Percentiles rank a stretch among this genome's conserved stretches.
Conservation (phyloP, 1,140 invertebrate genomes). For the Gryllus bimaculatus region DNA sequence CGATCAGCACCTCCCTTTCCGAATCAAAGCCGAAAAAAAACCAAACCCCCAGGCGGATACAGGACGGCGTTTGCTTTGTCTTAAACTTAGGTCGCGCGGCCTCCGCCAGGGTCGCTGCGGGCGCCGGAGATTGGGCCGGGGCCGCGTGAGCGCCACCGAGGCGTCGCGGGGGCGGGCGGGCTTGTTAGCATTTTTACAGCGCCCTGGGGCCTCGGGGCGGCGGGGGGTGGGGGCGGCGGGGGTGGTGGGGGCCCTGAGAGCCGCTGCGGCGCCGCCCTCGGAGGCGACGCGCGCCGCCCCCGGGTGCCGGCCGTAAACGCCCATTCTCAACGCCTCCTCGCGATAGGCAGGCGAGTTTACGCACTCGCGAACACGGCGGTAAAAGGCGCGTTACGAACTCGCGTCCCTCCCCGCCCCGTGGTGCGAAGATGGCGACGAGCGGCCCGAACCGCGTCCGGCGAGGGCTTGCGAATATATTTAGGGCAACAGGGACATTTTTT, state of each 20-base stretch:
- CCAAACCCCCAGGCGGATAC: too few species aligned
- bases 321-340: neutral
- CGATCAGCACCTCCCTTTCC: too few species aligned
- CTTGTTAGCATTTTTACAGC: slow-evolving; percentile 4
- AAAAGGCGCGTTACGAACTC: neutral
- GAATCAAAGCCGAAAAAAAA: too few species aligned
- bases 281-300: too few species aligned
- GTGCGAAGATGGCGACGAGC: too few species aligned
- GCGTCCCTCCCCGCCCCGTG: too few species aligned
- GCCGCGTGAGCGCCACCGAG: too few species aligned
- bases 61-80: neutral
- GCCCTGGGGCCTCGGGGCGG: neutral
- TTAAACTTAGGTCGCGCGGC: neutral
- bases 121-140: neutral
- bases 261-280: neutral
- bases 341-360: neutral
- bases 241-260: neutral
- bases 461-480: too few species aligned
- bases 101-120: neutral
- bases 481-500: too few species aligned
- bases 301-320: neutral
- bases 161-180: too few species aligned
- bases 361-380: slow-evolving; percentile 2
- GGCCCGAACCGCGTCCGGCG: too few species aligned
- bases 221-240: too few species aligned